phyloP scores from a whole-genome alignment of 2,113 vertebrate species.

The Sorex fumeus region DNA sequence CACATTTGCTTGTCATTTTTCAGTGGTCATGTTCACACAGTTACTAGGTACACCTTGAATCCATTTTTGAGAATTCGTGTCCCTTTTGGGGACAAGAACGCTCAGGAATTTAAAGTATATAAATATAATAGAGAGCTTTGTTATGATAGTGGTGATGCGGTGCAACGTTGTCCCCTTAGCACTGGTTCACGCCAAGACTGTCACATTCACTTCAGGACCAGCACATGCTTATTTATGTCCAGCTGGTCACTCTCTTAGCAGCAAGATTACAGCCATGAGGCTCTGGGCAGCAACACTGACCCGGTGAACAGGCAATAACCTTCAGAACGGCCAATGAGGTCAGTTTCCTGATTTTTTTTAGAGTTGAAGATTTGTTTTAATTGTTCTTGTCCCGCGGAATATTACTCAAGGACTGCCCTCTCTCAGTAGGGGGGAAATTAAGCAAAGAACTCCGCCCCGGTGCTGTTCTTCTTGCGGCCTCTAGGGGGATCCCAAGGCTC shows the following conservation, averaged over 20 bases:
- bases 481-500: constrained; percentile 57
- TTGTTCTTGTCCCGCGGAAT: background rate
- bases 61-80: background rate
- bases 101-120: background rate
- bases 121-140: background rate
- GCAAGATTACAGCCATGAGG: background rate
- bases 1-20: background rate
- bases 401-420: background rate
- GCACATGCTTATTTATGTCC: too few species aligned
- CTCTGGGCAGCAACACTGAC: background rate
- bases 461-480: background rate
- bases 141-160: background rate
- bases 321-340: too few species aligned
- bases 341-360: background rate
- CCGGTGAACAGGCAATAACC: background rate
- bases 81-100: background rate
- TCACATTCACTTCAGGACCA: too few species aligned
- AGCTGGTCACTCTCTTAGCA: background rate
- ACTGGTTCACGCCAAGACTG: too few species aligned
- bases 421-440: background rate
- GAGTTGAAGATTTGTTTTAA: background rate
- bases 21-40: background rate
- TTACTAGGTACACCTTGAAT: background rate
- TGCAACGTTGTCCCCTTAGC: background rate
- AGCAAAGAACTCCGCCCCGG: background rate